A percentile compares a stretch with the other conserved stretches of the same genome.
Evolutionary conservation across 2,797 vertebrate species (phyloP).

Genomic region (Pseudopleuronectes americanus): DNA sequence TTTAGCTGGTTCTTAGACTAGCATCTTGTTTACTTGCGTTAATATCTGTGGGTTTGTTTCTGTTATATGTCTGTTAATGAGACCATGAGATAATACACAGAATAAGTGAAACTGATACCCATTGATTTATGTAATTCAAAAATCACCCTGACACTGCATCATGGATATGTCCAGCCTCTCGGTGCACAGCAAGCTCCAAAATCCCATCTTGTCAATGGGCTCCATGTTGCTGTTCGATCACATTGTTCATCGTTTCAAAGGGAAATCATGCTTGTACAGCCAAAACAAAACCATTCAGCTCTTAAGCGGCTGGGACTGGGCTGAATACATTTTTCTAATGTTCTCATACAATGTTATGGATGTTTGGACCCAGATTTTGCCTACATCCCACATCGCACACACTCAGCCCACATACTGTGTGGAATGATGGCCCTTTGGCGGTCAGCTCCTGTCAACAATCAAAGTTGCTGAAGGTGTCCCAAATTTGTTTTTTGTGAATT

Average conservation of each 20-base stretch:
- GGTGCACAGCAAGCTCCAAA: constrained; percentile 2
- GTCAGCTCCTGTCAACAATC: too few species aligned
- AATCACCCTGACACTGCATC: constrained; percentile 10
- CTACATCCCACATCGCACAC: too few species aligned
- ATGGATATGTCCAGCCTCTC: neutral
- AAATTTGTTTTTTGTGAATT: too few species aligned
- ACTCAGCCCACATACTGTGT: too few species aligned
- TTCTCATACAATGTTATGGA: neutral
- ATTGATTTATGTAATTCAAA: constrained; percentile 3
- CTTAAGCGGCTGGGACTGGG: constrained; percentile 2
- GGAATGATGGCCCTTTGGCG: too few species aligned
- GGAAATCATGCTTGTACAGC: constrained; percentile 36
- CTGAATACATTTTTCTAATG: neutral
- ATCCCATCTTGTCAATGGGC: constrained; percentile 16
- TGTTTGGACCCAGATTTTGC: neutral
- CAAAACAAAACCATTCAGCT: constrained; percentile 33
- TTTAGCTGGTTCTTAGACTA: too few species aligned
- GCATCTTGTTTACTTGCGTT: too few species aligned
- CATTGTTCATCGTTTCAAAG: constrained; percentile 52
- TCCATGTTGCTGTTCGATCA: constrained; percentile 23
- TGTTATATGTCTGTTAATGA: too few species aligned
- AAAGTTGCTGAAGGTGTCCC: too few species aligned
- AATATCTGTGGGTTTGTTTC: too few species aligned
- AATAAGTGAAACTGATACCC: constrained; percentile 1
- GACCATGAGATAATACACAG: constrained; percentile 9